phyloP scores from a whole-genome alignment of 2,888 invertebrate species.

The Pelosia muscerda region DNA sequence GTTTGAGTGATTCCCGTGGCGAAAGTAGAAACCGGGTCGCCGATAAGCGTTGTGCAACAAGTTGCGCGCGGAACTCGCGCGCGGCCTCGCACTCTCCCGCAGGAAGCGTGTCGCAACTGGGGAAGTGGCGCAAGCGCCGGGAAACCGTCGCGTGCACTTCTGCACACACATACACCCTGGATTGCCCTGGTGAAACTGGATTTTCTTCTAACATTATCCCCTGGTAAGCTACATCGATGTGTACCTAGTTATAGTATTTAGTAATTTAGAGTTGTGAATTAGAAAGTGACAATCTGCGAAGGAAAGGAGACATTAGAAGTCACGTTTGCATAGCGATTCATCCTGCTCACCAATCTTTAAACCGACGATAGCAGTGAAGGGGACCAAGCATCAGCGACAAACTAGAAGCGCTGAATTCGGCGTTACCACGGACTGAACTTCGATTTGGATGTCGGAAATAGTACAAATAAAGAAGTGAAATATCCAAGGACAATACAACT shows the following conservation, averaged over 20 bases:
- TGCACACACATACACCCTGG: slow-evolving; percentile 73
- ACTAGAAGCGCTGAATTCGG: slow-evolving; percentile 68
- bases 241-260: slow-evolving; percentile 24
- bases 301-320: slow-evolving; percentile 35
- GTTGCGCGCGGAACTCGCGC: slow-evolving; percentile 79
- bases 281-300: slow-evolving; percentile 38
- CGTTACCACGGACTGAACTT: slow-evolving; percentile 76
- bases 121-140: slow-evolving; percentile 85
- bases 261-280: slow-evolving; percentile 33
- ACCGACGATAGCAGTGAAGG: slow-evolving; percentile 72
- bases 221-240: slow-evolving; percentile 63
- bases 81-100: slow-evolving; percentile 84
- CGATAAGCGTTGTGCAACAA: slow-evolving; percentile 81
- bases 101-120: slow-evolving; percentile 84
- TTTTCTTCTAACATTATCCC: slow-evolving; percentile 63
- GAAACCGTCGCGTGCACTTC: slow-evolving; percentile 76
- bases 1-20: slow-evolving; percentile 76
- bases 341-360: slow-evolving; percentile 54
- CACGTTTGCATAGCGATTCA: slow-evolving; percentile 42
- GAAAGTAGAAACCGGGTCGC: slow-evolving; percentile 80
- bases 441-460: slow-evolving; percentile 82
- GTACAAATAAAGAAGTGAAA: slow-evolving; percentile 85
- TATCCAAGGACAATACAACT: slow-evolving; percentile 86
- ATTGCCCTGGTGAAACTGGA: slow-evolving; percentile 68
- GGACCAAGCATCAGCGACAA: slow-evolving; percentile 67